Evolutionary conservation across 2,113 vertebrate species (phyloP).

Genomic region (Nannospalax galili): DNA sequence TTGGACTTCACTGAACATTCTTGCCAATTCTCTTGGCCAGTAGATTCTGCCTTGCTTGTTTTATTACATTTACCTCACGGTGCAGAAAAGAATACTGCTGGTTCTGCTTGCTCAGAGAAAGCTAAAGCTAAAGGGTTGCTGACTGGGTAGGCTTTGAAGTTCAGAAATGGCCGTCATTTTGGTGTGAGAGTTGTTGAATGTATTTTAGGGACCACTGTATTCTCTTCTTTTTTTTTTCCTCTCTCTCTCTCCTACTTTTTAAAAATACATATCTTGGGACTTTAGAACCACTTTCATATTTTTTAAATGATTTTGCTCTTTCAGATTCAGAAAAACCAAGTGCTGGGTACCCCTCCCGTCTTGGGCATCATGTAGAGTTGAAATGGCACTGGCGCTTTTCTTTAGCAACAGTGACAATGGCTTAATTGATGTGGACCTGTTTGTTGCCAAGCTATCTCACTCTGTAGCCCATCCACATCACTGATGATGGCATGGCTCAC

Average conservation of each 20-base stretch:
- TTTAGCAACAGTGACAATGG: slow-evolving; percentile 32
- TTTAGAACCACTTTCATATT: neutral
- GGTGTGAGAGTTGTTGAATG: neutral
- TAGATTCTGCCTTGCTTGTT: neutral
- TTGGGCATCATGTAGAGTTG: neutral
- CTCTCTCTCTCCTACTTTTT: neutral
- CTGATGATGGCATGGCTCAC: slow-evolving; percentile 51
- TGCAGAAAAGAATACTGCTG: neutral
- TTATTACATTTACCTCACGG: neutral
- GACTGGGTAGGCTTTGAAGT: neutral
- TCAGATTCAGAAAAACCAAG: slow-evolving; percentile 43
- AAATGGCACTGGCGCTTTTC: neutral
- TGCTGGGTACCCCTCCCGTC: neutral
- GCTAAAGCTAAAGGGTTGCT: neutral
- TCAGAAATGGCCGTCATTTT: neutral
- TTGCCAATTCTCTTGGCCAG: neutral
- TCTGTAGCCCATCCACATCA: slow-evolving; percentile 36
- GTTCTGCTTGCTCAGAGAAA: slow-evolving; percentile 20
- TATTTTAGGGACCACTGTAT: neutral
- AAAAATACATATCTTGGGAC: neutral
- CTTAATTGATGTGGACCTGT: slow-evolving; percentile 56
- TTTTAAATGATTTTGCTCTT: slow-evolving; percentile 57
- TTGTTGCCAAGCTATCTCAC: slow-evolving; percentile 53
- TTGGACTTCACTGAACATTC: neutral
- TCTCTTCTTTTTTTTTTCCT: neutral